phyloP scores from a whole-genome alignment of 2,797 vertebrate species.

The Centroberyx gerrardi region DNA sequence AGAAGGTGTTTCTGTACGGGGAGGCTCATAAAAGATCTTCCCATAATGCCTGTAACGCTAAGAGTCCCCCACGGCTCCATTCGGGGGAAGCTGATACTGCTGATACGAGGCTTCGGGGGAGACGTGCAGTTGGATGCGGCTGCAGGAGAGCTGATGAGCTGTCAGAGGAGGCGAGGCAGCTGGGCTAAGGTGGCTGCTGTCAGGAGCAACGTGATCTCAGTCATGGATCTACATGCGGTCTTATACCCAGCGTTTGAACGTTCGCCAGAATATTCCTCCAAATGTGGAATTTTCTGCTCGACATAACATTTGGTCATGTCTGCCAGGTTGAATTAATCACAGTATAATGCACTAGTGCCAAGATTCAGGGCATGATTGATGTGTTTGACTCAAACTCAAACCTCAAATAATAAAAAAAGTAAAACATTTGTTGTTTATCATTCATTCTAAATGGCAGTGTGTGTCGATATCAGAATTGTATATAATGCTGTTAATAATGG shows the following conservation, averaged over 20 bases:
- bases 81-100: constrained; percentile 46
- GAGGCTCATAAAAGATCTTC: constrained; percentile 59
- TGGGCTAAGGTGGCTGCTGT: constrained; percentile 41
- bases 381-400: constrained; percentile 27
- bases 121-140: constrained; percentile 49
- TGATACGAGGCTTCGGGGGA: constrained; percentile 51
- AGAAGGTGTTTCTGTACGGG: constrained; percentile 53
- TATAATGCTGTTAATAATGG: neutral
- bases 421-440: neutral
- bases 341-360: constrained; percentile 31
- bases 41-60: constrained; percentile 56
- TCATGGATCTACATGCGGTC: constrained; percentile 46
- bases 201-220: constrained; percentile 54
- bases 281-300: constrained; percentile 43
- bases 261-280: constrained; percentile 35
- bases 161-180: constrained; percentile 52
- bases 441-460: neutral
- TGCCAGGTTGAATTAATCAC: constrained; percentile 47
- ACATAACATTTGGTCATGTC: constrained; percentile 49
- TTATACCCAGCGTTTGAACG: constrained; percentile 38
- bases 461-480: neutral
- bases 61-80: constrained; percentile 55
- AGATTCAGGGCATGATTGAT: constrained; percentile 44
- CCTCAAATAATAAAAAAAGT: neutral
- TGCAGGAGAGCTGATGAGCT: constrained; percentile 64